These are phyloP conservation scores for Myiozetetes cayanensis DNA, from an alignment of 2,113 vertebrate species.

Conservation along the genomic window DNA sequence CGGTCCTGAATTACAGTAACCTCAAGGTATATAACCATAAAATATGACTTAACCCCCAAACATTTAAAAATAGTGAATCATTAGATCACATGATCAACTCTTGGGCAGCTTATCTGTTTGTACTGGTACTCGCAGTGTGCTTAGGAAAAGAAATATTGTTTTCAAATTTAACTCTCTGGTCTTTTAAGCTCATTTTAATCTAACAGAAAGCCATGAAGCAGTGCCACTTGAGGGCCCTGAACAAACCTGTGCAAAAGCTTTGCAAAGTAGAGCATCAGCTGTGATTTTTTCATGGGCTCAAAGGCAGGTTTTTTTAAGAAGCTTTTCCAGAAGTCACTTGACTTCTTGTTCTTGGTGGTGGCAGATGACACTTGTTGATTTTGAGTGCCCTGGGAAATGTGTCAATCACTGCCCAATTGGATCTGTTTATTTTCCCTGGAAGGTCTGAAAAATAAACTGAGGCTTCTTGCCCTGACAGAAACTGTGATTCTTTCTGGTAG, in stretches of 20 bases:
- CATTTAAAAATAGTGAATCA: background rate
- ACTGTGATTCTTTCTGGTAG: background rate
- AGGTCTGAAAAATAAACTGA: background rate
- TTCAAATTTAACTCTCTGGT: background rate
- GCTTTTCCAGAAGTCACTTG: background rate
- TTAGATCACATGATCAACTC: background rate
- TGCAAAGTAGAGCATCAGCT: background rate
- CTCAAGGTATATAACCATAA: background rate
- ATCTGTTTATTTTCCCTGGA: background rate
- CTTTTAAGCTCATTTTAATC: background rate
- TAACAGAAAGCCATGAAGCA: background rate
- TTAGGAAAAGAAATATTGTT: background rate
- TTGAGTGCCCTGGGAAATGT: background rate
- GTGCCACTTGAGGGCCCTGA: background rate
- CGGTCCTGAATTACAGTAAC: background rate
- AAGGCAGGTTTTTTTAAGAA: background rate
- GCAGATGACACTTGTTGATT: background rate
- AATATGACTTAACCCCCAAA: background rate
- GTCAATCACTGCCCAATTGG: background rate
- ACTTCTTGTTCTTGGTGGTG: background rate
- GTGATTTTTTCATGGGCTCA: background rate
- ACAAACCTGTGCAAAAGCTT: background rate
- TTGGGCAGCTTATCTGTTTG: accelerated
- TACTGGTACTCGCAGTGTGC: background rate
- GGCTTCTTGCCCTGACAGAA: background rate